Evolutionary conservation across 2,797 vertebrate genomes (phyloP), one percentile per base, ranked within the genome.

Genomic region (Aphelocoma californica): DNA sequence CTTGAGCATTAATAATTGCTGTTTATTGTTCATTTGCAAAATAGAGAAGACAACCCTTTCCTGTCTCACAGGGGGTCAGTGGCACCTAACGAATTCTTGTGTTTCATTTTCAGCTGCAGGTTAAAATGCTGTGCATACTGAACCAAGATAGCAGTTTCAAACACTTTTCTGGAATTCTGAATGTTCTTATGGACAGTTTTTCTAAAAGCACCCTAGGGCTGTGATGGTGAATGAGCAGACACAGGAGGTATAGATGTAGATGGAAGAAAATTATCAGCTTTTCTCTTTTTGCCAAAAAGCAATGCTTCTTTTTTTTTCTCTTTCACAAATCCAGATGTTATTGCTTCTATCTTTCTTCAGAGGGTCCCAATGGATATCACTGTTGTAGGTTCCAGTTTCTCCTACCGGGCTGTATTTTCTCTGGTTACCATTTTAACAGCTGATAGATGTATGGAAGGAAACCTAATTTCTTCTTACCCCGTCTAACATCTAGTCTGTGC

Each of bases 401-500:
- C 25, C 29, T 74, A 42, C 31, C 7, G 60, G 16, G 10, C 11
- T 70, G 19, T 42, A 28, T 81, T 61, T 81, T 79, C 48, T 67
- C 45, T 81, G 54, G 42, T 66, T 91, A 26, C 25, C 29, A 24
- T 88, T 86, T 60, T 57, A 84, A 61, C 42, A 72, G 51, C 29
- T 82, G 74, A 66, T 64, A 81, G 65, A 78, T 56, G 62, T 66
- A 84, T 75, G 70, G n/a, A 86, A 80, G 54, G 56, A 86, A 83
- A 73, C 12, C 51, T 12, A n/a, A 44, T 85, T 92, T 85, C 38
- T 65, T 74, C 51, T 77, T 78, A 81, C 42, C 10, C 48, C 86
- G 83, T 88, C 88, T 94, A 64, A 83, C 72, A 87, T 74, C 45
- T 77, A 65, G 50, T 83, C 89, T 91, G n/a, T 69, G 57, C 69